Evolutionary conservation across 2,797 vertebrate genomes (phyloP).

Genomic region (Hipposideros larvatus): DNA sequence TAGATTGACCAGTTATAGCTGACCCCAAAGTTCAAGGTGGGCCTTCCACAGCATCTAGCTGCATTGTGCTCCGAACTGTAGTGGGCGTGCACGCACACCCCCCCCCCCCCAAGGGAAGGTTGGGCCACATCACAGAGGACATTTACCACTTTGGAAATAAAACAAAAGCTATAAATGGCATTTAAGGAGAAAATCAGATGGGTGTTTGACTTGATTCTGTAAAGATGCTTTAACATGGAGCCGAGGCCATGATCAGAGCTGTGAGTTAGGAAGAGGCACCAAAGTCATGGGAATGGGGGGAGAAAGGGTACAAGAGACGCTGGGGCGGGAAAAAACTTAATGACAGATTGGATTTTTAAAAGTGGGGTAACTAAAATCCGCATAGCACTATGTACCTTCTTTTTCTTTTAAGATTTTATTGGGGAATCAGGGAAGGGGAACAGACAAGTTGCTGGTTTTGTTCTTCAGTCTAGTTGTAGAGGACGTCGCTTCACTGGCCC

Average conservation of each 20-base stretch:
- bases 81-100: neutral
- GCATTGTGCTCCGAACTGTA: neutral
- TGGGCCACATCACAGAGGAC: neutral
- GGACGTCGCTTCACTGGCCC: too few relatives aligned
- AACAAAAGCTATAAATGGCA: conserved; percentile 37
- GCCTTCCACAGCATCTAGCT: neutral
- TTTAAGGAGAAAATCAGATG: conserved; percentile 32
- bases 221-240: conserved; percentile 2
- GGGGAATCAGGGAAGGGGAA: too few relatives aligned
- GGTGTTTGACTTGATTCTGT: neutral
- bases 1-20: neutral
- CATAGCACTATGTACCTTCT: neutral
- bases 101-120: neutral
- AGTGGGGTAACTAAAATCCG: conserved; percentile 2
- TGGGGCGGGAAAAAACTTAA: neutral
- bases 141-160: conserved; percentile 32
- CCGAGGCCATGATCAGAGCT: neutral
- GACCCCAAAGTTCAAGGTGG: neutral
- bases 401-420: neutral
- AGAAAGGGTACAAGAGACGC: neutral
- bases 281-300: neutral
- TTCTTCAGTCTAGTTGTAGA: too few relatives aligned
- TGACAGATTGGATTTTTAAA: conserved; percentile 25
- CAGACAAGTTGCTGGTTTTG: too few relatives aligned
- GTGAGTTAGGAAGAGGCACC: neutral